A percentile compares a stretch with the other conserved stretches of the same genome.
Evolutionary conservation across 2,888 invertebrate species (phyloP).

Genomic region (Aphodius granarius): DNA sequence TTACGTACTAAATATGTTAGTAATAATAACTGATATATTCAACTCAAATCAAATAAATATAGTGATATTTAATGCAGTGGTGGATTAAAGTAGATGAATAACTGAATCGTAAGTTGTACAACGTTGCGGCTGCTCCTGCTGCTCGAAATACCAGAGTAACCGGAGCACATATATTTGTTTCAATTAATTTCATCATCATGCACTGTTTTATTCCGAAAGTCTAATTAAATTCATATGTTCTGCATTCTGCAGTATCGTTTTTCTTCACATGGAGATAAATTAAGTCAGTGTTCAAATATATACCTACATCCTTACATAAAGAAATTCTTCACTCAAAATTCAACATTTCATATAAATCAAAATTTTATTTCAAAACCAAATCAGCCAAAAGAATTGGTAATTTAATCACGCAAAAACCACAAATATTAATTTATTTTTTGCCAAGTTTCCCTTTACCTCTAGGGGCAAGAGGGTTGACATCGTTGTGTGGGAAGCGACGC

Average conservation of each 20-base stretch:
- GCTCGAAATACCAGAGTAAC: background rate
- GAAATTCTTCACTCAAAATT: no score
- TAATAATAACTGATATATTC: no score
- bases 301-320: no score
- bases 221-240: constrained; percentile 7
- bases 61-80: background rate
- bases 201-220: constrained; percentile 8
- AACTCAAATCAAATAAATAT: no score
- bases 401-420: background rate
- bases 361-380: no score
- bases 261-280: background rate
- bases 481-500: background rate
- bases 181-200: constrained; percentile 14
- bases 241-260: background rate
- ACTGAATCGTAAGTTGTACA: background rate
- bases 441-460: background rate
- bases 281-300: no score
- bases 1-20: no score
- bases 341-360: no score
- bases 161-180: background rate
- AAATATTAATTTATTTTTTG: background rate
- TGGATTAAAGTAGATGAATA: background rate
- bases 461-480: background rate
- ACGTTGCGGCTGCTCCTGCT: background rate
- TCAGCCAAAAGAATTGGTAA: background rate